Evolutionary conservation across 1,140 invertebrate genomes (phyloP), one percentile per base, ranked within the genome.

Genomic region (Zaprionus nigranus): DNA sequence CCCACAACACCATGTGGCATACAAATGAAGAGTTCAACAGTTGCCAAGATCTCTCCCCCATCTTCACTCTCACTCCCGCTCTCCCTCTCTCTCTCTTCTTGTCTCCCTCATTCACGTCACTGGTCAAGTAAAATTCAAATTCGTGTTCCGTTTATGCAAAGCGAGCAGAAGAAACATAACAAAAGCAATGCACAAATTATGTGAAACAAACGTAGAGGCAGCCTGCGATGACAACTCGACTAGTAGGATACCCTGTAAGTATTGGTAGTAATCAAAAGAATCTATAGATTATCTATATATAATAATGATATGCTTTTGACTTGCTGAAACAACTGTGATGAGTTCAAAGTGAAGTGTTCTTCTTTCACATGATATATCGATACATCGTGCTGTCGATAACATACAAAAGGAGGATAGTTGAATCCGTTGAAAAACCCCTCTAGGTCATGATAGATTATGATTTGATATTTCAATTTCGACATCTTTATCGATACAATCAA

Each of bases 171-270:
- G 20, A 59, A 57, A 20, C n/a, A 71, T 71, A 56, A 76, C 74
- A 76, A 76, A 72, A 54, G 74, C 59, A 65, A 62, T 76, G 68
- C 69, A 72, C 62, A 66, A 72, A 72, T 71, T 71, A 75, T 75
- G 73, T 71, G 73, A 75, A 75, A 22, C 56, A 60, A 53, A 38
- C 3, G 22, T n/a, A 65, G 15, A 36, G 38, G 5, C 2, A 58
- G 12, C 9, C 5, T n/a, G 24, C 28, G 24, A 15, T 36, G 7
- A 13, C 2, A 24, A 13, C 24, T 11, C 38, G 12, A 36, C 28
- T 49, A 9, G 1, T 12, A n/a, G 15, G 28, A 15, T 58, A 66
- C 64, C 38, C 26, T 36, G 63, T 0, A 3, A 34, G 9, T 34
- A 11, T 3, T 3, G 9, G 9, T 11, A 11, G 9, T 30, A 30